Evolutionary conservation across 2,888 invertebrate genomes (phyloP).

Genomic region (Deilephila porcellus): DNA sequence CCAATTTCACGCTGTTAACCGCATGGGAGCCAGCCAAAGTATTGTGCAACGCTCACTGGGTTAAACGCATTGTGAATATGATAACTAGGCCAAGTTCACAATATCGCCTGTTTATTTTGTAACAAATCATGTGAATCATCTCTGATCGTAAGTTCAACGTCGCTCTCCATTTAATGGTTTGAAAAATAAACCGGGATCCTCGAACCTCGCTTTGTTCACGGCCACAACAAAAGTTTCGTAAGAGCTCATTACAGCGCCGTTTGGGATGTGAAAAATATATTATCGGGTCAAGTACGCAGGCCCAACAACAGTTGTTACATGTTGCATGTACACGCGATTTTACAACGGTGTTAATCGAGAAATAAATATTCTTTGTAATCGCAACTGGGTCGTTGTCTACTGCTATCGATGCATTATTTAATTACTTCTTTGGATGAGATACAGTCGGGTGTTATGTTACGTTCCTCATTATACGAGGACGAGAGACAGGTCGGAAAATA

Average conservation of each 20-base stretch:
- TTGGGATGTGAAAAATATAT: constrained; percentile 37
- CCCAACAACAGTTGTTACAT: constrained; percentile 37
- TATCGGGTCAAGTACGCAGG: constrained; percentile 48
- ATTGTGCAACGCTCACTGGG: constrained; percentile 70
- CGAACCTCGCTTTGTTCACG: constrained; percentile 1
- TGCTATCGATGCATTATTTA: not conserved
- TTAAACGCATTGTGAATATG: constrained; percentile 64
- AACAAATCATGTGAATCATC: constrained; percentile 12
- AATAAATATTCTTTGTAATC: constrained; percentile 27
- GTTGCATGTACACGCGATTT: constrained; percentile 32
- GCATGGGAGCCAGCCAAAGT: constrained; percentile 57
- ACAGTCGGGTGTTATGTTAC: constrained; percentile 7
- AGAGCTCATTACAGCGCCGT: constrained; percentile 34
- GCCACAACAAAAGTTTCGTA: constrained; percentile 35
- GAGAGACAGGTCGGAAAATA: not conserved
- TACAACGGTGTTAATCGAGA: constrained; percentile 25
- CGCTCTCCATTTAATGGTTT: constrained; percentile 18
- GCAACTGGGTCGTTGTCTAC: constrained; percentile 15
- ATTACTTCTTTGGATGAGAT: not conserved
- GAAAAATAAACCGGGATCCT: constrained; percentile 23
- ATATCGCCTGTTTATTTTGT: constrained; percentile 27
- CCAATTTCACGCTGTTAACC: constrained; percentile 55
- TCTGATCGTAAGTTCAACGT: constrained; percentile 9
- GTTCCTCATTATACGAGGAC: not conserved
- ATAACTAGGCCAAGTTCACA: constrained; percentile 74